phyloP scores from a whole-genome alignment of 2,888 invertebrate species.

The Acanthacorydalis orientalis region DNA sequence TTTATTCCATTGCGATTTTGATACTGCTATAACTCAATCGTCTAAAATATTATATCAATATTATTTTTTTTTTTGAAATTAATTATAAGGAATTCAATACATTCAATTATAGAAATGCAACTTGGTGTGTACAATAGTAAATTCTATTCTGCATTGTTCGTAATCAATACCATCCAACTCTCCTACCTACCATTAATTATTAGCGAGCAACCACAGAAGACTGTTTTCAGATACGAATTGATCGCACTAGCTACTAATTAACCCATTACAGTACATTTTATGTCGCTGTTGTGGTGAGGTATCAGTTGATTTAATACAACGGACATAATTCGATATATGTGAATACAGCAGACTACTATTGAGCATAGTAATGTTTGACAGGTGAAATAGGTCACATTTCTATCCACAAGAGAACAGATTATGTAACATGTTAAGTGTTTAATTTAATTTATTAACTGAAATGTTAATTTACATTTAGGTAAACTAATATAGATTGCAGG shows the following conservation, averaged over 20 bases:
- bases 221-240: background rate
- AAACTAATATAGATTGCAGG: too few species aligned
- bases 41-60: too few species aligned
- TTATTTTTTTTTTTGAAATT: too few species aligned
- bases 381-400: background rate
- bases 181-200: background rate
- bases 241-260: background rate
- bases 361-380: background rate
- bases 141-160: too few species aligned
- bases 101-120: too few species aligned
- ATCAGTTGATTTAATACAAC: background rate
- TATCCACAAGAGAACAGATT: background rate
- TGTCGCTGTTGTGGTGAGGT: background rate
- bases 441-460: background rate
- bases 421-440: background rate
- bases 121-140: too few species aligned
- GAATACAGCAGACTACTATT: background rate
- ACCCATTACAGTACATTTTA: background rate
- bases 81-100: too few species aligned
- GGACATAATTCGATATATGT: background rate
- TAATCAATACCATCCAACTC: background rate
- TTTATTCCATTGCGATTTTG: too few species aligned
- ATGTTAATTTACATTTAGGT: background rate
- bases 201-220: background rate
- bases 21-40: too few species aligned